Conservation (phyloP, 2,113 vertebrate species). For the Alectura lathami region DNA sequence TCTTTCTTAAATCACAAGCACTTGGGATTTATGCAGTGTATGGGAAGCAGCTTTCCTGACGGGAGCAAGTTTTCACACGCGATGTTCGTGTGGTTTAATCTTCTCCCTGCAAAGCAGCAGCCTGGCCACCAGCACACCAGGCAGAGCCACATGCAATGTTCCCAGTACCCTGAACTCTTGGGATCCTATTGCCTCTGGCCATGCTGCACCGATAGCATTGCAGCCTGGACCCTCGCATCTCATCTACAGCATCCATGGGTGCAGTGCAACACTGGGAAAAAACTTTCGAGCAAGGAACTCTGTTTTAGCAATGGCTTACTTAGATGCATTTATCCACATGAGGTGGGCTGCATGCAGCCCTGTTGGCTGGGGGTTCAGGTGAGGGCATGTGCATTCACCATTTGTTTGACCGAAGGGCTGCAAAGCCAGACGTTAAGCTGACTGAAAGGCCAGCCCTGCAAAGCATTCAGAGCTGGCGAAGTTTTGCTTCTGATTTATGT, state of each 20-base stretch:
- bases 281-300: neutral
- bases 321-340: neutral
- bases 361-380: constrained; percentile 6
- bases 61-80: neutral
- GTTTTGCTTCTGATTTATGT: constrained; percentile 61
- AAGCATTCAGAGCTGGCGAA: constrained; percentile 57
- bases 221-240: constrained; percentile 32
- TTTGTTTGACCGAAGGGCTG: neutral
- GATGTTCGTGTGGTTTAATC: neutral
- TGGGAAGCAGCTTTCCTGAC: neutral
- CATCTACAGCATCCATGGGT: neutral
- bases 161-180: neutral
- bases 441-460: constrained; percentile 15
- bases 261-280: neutral
- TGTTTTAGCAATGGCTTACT: constrained; percentile 26
- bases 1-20: neutral
- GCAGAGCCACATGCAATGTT: neutral
- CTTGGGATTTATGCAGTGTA: neutral
- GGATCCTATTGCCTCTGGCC: neutral
- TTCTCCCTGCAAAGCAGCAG: neutral
- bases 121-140: neutral
- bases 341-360: constrained; percentile 20
- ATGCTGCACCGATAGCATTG: neutral
- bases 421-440: constrained; percentile 49
- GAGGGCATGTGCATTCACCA: neutral